A percentile compares a stretch with the other conserved stretches of the same genome.
Evolutionary conservation across 2,797 vertebrate genomes (phyloP).

Genomic region (Poecilia velifera): DNA sequence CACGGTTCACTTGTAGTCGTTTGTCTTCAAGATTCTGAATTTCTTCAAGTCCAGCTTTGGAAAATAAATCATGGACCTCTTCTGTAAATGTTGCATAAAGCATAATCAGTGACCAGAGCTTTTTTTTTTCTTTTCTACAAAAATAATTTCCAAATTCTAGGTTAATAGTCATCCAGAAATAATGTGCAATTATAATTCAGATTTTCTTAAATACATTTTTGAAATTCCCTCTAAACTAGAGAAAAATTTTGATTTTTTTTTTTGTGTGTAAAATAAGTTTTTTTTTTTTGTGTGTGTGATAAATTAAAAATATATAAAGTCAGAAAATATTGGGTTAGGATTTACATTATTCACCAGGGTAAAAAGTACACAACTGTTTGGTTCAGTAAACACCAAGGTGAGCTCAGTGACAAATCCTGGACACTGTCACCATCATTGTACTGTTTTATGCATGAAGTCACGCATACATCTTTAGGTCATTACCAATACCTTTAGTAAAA

Average conservation of each 20-base stretch:
- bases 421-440: background rate
- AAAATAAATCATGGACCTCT: constrained; percentile 87
- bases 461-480: background rate
- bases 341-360: background rate
- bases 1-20: constrained; percentile 92
- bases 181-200: background rate
- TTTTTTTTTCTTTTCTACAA: background rate
- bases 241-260: background rate
- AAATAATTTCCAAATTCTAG: background rate
- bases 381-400: background rate
- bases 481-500: constrained; percentile 88
- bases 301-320: background rate
- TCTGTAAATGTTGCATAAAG: constrained; percentile 73
- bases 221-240: background rate
- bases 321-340: background rate
- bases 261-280: background rate
- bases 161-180: background rate
- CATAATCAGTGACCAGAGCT: background rate
- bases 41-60: constrained; percentile 87
- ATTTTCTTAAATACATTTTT: background rate
- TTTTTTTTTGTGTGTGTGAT: background rate
- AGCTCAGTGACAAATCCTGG: background rate
- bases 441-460: background rate
- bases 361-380: background rate
- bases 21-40: constrained; percentile 91